Evolutionary conservation across 2,888 invertebrate genomes (phyloP).

Genomic region (Lycaena phlaeas): DNA sequence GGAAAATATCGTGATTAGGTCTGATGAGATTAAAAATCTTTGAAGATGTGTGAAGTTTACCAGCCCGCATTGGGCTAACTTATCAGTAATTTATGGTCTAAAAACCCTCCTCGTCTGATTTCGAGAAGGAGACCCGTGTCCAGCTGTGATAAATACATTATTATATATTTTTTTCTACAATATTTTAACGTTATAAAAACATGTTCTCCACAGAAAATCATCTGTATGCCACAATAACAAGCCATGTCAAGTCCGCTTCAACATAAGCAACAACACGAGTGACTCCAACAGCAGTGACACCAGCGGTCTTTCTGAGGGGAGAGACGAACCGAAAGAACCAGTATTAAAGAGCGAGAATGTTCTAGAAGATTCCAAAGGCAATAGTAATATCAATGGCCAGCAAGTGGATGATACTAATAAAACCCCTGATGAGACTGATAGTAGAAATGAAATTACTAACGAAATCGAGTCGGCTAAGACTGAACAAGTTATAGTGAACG

Average conservation of each 20-base stretch:
- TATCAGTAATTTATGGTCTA: no score
- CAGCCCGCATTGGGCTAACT: no score
- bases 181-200: no score
- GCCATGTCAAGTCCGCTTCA: conserved; percentile 42
- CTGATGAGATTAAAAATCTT: no score
- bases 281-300: conserved; percentile 49
- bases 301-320: conserved; percentile 31
- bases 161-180: no score
- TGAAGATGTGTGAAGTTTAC: no score
- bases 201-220: conserved; percentile 30
- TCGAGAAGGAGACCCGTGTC: no score
- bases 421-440: conserved; percentile 6
- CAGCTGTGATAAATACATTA: no score
- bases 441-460: not conserved
- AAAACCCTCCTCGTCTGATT: no score
- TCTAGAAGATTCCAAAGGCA: conserved; percentile 11
- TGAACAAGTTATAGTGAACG: not conserved
- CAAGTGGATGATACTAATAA: conserved; percentile 1
- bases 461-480: not conserved
- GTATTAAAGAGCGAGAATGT: conserved; percentile 16
- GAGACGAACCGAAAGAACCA: conserved; percentile 16
- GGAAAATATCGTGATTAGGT: no score
- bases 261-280: conserved; percentile 30
- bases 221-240: conserved; percentile 28
- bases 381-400: no score